Evolutionary conservation across 2,797 vertebrate genomes (phyloP), one percentile per base, ranked within the genome.

Genomic region (Pseudochirops corinnae): DNA sequence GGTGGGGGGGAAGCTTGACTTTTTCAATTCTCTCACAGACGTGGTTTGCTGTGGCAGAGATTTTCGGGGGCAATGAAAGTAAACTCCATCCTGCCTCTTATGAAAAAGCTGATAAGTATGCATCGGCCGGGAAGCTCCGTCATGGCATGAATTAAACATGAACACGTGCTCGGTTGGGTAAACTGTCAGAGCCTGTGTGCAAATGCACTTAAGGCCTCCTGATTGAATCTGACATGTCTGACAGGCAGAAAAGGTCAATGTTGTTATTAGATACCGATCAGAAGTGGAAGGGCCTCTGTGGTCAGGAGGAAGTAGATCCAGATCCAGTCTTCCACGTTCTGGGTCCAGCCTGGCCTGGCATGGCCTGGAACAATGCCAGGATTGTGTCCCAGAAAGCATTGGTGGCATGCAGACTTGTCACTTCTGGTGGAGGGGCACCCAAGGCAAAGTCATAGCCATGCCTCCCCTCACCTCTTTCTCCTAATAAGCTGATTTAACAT

Each of bases 111-210:
- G n/a, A 95, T 96, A 97, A 96, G 96, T 96, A 94, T 98, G 90
- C 96, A 92, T 94, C 94, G 53, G 57, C 5, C 10, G 58, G 91
- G 82, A 95, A 93, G 90, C 56, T 90, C 1, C 24, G 90, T 60
- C 92, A 57, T 29, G 82, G 93, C 91, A 97, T 98, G 98, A 98
- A 98, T 99, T 98, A 98, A 97, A 95, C 97, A 98, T 95, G 97
- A 97, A 50, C 98, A 97, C 62, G 95, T 97, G 98, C 95, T 96
- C 18, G 1, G 96, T 10, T 98, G 96, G 98, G 97, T 98, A 97
- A 96, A 94, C 97, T 55, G 90, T 97, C 96, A 93, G 93, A 91
- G 97, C 82, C 96, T 13, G 33, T 94, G 94, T 96, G 97, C 98
- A 97, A 95, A 97, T 55, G 95, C 97, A 95, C 96, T 97, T 97